A percentile compares a stretch with the other conserved stretches of the same genome.
These are phyloP conservation scores for Neoascia interrupta DNA, from an alignment of 2,888 invertebrate species.

Conservation along the genomic window DNA sequence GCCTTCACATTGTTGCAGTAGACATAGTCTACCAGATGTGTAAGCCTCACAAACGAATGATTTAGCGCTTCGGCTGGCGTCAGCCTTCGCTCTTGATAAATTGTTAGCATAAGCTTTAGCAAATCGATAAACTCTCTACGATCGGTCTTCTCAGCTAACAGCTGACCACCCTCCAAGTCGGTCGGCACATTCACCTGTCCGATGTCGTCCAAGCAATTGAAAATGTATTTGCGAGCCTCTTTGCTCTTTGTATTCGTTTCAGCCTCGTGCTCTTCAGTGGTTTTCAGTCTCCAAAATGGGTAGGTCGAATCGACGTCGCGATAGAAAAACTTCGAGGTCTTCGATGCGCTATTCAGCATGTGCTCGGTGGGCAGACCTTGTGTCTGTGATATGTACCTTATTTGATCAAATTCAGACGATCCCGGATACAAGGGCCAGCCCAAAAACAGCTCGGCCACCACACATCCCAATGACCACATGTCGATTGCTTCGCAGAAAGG, in stretches of 20 bases:
- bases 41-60: conserved; percentile 95
- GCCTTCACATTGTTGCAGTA: conserved; percentile 98
- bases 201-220: conserved; percentile 99
- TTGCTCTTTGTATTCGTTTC: conserved; percentile 99
- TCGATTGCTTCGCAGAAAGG: conserved; percentile 99
- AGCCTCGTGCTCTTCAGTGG: conserved; percentile 98
- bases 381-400: conserved; percentile 97
- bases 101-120: conserved; percentile 97
- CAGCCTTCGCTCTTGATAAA: conserved; percentile 98
- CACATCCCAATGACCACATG: conserved; percentile 99
- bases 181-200: conserved; percentile 97
- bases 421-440: conserved; percentile 99
- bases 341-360: conserved; percentile 98
- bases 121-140: conserved; percentile 98
- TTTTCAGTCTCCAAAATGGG: conserved; percentile 93
- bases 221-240: conserved; percentile 99
- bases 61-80: conserved; percentile 97
- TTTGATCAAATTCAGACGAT: conserved; percentile 99
- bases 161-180: conserved; percentile 97
- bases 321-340: conserved; percentile 99
- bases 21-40: conserved; percentile 96
- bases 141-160: conserved; percentile 98
- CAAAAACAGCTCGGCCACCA: conserved; percentile 98
- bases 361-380: conserved; percentile 98
- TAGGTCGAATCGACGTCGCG: conserved; percentile 95